These are phyloP conservation scores for Hirundichthys speculiger DNA, from an alignment of 2,113 vertebrate species.

Conservation along the genomic window DNA sequence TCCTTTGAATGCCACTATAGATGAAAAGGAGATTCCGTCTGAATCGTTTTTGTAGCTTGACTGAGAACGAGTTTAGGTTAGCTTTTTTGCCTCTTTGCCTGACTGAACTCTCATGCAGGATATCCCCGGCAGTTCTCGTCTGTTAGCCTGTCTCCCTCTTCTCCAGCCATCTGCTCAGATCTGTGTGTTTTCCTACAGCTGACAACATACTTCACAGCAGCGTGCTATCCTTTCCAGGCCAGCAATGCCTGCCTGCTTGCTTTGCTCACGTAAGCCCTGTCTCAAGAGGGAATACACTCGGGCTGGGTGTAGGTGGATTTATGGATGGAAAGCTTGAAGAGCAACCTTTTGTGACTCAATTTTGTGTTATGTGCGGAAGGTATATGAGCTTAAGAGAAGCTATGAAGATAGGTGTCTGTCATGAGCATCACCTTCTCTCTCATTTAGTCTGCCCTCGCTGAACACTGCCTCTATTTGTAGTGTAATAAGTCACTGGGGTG, in stretches of 20 bases:
- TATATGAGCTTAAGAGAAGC: slow-evolving; percentile 25
- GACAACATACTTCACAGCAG: slow-evolving; percentile 66
- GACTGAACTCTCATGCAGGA: slow-evolving; percentile 70
- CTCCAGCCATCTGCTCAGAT: slow-evolving; percentile 69
- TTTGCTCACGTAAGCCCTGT: slow-evolving; percentile 70
- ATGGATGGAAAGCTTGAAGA: slow-evolving; percentile 59
- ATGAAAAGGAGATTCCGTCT: slow-evolving; percentile 54
- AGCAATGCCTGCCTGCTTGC: slow-evolving; percentile 54
- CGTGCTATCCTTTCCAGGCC: slow-evolving; percentile 63
- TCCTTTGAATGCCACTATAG: slow-evolving; percentile 40
- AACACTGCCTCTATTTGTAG: too few relatives aligned
- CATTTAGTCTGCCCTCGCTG: too few relatives aligned
- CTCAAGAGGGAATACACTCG: slow-evolving; percentile 72
- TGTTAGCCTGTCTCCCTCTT: slow-evolving; percentile 70
- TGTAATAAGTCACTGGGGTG: too few relatives aligned
- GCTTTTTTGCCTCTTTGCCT: slow-evolving; percentile 43
- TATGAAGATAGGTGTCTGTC: slow-evolving; percentile 14
- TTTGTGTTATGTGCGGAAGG: slow-evolving; percentile 52
- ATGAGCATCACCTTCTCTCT: slow-evolving; percentile 2
- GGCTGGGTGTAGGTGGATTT: slow-evolving; percentile 72
- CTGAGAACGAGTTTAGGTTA: slow-evolving; percentile 25
- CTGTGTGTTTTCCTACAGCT: slow-evolving; percentile 67
- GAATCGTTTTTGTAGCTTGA: slow-evolving; percentile 45
- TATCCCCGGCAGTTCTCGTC: slow-evolving; percentile 71
- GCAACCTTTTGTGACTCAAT: slow-evolving; percentile 66